Conservation (phyloP, 1,140 invertebrate genomes). For the Eueides isabella region DNA sequence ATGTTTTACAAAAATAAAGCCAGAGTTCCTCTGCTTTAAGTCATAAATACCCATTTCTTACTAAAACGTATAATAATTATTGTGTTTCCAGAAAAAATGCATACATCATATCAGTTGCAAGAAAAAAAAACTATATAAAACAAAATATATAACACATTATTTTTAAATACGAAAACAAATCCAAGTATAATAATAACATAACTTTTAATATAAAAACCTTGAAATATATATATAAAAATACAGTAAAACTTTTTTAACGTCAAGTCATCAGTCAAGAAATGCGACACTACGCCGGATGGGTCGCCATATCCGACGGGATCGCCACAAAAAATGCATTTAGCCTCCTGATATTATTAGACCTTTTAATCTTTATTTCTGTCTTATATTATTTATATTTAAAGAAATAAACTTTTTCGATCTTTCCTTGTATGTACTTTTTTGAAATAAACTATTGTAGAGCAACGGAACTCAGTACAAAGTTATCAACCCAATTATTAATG, state of each 20-base stretch:
- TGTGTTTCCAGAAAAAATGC: no score
- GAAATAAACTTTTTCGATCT: no score
- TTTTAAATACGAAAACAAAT: background rate
- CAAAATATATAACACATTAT: background rate
- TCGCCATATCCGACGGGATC: slow-evolving; percentile 39
- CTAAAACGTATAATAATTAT: no score
- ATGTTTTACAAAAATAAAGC: no score
- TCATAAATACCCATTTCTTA: no score
- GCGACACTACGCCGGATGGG: slow-evolving; percentile 40
- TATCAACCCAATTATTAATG: no score
- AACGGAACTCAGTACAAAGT: no score
- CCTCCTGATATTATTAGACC: slow-evolving; percentile 34
- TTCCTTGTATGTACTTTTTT: no score
- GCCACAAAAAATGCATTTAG: slow-evolving; percentile 41
- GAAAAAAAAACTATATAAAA: no score
- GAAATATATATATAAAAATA: background rate
- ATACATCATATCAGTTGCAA: no score
- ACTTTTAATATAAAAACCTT: background rate
- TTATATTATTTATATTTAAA: slow-evolving; percentile 1
- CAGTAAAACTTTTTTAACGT: slow-evolving; percentile 10
- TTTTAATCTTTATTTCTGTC: slow-evolving; percentile 16
- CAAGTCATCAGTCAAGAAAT: slow-evolving; percentile 37
- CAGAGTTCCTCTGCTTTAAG: no score
- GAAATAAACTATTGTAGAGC: no score
- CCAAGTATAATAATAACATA: background rate